A percentile compares a stretch with the other conserved stretches of the same genome.
phyloP scores from a whole-genome alignment of 30 jellyfish, hydroid and myxozoan genomes.

The Aurelia aurita complex sp. Pacific region DNA sequence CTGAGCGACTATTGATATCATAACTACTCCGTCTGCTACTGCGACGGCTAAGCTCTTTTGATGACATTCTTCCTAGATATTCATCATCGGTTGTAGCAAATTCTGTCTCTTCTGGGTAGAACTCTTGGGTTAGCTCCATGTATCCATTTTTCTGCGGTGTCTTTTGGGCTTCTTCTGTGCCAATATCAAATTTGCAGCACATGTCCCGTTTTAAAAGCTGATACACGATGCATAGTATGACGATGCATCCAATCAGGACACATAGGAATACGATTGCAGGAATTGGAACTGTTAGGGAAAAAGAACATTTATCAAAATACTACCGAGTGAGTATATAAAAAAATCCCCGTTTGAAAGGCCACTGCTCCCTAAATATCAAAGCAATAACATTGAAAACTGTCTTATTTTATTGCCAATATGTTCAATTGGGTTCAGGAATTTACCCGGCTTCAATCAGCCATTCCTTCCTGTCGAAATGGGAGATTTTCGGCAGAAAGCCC shows the following conservation, averaged over 20 bases:
- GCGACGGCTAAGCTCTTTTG: conserved; percentile 85
- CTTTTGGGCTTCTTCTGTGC: conserved; percentile 74
- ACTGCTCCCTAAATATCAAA: too few species aligned
- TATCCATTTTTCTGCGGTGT: conserved; percentile 84
- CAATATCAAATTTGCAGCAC: conserved; percentile 91
- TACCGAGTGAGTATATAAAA: not conserved
- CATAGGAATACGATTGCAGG: conserved; percentile 94
- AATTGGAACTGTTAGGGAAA: conserved; percentile 66
- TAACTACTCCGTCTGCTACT: conserved; percentile 93
- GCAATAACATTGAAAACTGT: too few species aligned
- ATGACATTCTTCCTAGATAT: conserved; percentile 74
- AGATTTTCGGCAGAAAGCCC: too few species aligned
- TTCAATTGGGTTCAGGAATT: too few species aligned
- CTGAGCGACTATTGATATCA: conserved; percentile 86
- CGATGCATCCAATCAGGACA: conserved; percentile 88
- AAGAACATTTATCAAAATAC: not conserved
- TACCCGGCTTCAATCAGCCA: too few species aligned
- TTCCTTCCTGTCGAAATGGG: too few species aligned
- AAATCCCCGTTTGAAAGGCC: not conserved
- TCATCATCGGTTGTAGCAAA: conserved; percentile 91
- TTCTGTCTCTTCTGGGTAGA: conserved; percentile 88
- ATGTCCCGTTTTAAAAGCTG: conserved; percentile 92
- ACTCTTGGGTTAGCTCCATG: conserved; percentile 85
- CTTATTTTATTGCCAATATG: too few species aligned
- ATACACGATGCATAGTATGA: conserved; percentile 83